These are phyloP conservation scores for Kradibia gibbosae DNA, from an alignment of 1,140 invertebrate genomes.

Conservation along the genomic window DNA sequence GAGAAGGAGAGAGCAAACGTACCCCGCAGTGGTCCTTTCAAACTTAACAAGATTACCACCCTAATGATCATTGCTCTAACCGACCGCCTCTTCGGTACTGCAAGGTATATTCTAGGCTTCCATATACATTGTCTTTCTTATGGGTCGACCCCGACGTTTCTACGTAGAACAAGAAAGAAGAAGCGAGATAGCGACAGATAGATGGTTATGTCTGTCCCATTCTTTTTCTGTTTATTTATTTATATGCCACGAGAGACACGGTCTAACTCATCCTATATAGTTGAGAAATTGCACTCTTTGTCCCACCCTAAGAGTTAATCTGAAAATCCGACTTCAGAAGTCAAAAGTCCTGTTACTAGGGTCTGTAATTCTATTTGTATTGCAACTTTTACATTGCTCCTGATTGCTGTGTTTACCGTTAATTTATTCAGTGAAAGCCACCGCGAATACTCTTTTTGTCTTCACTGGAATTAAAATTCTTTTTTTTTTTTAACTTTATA, in stretches of 20 bases:
- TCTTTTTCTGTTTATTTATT: slow-evolving; percentile 32
- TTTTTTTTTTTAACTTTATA: no score
- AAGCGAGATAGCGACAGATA: not conserved
- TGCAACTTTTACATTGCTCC: not conserved
- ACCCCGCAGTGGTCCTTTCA: slow-evolving; percentile 22
- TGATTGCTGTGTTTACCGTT: not conserved
- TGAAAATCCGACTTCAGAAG: slow-evolving; percentile 2
- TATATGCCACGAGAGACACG: not conserved
- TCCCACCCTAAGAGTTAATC: slow-evolving; percentile 17
- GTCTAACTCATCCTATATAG: no score
- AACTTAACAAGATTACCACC: slow-evolving; percentile 32
- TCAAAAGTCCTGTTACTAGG: slow-evolving; percentile 6
- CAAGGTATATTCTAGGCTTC: not conserved
- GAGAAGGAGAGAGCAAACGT: slow-evolving; percentile 10
- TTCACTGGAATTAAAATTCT: no score
- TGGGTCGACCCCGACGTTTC: not conserved
- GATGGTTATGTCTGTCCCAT: not conserved
- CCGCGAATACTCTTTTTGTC: no score
- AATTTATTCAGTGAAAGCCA: no score
- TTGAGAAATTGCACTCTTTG: slow-evolving; percentile 15
- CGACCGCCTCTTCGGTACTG: slow-evolving; percentile 15
- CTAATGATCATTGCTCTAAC: slow-evolving; percentile 45
- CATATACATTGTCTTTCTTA: not conserved
- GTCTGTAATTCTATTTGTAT: not conserved
- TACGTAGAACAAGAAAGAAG: not conserved